phyloP scores from a whole-genome alignment of 2,888 invertebrate genomes.

The Pseudanteris insignis region DNA sequence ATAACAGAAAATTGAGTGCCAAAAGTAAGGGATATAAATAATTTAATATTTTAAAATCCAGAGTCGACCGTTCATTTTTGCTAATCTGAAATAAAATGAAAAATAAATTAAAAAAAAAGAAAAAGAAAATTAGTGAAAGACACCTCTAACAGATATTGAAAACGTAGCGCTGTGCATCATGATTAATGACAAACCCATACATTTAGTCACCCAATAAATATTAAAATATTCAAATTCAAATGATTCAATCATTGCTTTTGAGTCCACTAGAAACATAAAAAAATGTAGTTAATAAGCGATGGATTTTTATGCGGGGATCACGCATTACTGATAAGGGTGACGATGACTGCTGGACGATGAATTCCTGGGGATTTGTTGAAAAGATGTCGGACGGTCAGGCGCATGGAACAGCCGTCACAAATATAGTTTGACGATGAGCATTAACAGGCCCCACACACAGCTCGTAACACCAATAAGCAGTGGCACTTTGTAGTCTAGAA shows the following conservation, averaged over 20 bases:
- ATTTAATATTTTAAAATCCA: no score
- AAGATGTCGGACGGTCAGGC: constrained; percentile 59
- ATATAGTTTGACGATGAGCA: constrained; percentile 78
- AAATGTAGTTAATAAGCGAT: constrained; percentile 63
- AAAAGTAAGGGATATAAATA: no score
- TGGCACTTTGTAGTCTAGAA: constrained; percentile 72
- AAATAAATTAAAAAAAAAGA: no score
- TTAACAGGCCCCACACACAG: constrained; percentile 86
- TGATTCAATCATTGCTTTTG: constrained; percentile 60
- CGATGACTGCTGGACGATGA: constrained; percentile 63
- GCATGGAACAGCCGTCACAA: constrained; percentile 69
- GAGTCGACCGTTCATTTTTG: no score
- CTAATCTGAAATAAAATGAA: no score
- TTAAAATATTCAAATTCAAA: constrained; percentile 26
- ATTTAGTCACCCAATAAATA: constrained; percentile 39
- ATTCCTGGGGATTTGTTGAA: constrained; percentile 63
- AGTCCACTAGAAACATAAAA: constrained; percentile 55
- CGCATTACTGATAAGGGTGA: constrained; percentile 65
- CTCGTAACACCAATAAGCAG: constrained; percentile 89
- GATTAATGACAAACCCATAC: constrained; percentile 42
- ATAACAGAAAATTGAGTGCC: no score
- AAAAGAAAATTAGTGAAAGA: no score
- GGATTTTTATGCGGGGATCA: constrained; percentile 63
- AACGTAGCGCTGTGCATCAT: constrained; percentile 49
- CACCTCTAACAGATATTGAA: no score